Conservation (phyloP, 1,140 invertebrate species). For the Grapholita molesta region DNA sequence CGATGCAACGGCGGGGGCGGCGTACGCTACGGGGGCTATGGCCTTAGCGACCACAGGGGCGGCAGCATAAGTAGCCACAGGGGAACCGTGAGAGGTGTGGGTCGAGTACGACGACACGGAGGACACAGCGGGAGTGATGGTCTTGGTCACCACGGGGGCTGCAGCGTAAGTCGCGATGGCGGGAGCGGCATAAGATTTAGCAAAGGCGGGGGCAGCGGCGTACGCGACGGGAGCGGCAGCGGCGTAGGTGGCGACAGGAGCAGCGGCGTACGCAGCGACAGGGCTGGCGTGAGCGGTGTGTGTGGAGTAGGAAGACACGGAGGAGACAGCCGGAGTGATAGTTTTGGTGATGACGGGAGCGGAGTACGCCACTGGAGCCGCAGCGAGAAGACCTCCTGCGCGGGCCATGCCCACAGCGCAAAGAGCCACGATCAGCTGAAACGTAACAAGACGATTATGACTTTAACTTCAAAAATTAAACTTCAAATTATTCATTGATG, state of each 20-base stretch:
- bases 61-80: constrained; percentile 27
- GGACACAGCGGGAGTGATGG: constrained; percentile 31
- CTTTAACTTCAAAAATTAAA: no score
- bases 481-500: no score
- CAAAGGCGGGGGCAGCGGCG: constrained; percentile 3
- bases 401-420: constrained; percentile 26
- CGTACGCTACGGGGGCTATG: not conserved
- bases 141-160: constrained; percentile 35
- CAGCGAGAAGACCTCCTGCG: constrained; percentile 26
- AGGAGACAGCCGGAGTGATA: constrained; percentile 37
- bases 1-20: not conserved
- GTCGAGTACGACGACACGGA: constrained; percentile 39
- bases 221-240: constrained; percentile 12
- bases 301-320: constrained; percentile 43
- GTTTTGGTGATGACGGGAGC: constrained; percentile 21
- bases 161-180: constrained; percentile 22
- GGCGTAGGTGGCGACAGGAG: constrained; percentile 11
- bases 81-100: constrained; percentile 36
- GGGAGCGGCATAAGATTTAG: constrained; percentile 16
- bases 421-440: constrained; percentile 30
- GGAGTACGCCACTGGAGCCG: constrained; percentile 26
- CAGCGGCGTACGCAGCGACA: constrained; percentile 3
- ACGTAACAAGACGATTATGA: no score
- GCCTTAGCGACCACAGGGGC: constrained; percentile 21
- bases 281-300: constrained; percentile 28